phyloP scores from a whole-genome alignment of 2,113 vertebrate species.

The Patagioenas fasciata region DNA sequence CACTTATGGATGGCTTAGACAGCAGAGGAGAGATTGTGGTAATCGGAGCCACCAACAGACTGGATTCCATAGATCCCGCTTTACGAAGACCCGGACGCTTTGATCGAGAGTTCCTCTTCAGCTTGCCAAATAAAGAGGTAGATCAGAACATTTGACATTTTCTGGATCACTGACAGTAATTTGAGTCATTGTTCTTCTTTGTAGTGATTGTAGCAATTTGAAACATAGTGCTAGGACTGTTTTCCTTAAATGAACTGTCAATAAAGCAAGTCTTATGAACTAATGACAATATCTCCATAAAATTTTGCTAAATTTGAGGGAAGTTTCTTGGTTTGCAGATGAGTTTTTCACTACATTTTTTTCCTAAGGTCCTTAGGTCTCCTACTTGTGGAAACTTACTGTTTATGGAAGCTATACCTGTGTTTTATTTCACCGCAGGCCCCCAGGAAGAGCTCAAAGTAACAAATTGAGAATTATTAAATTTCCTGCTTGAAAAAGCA shows the following conservation, averaged over 20 bases:
- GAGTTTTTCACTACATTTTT: neutral
- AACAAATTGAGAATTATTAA: neutral
- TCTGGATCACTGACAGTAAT: neutral
- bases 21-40: slow-evolving; percentile 92
- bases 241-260: neutral
- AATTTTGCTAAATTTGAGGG: neutral
- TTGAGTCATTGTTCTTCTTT: neutral
- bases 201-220: neutral
- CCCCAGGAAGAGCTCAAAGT: neutral
- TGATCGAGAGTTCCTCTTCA: slow-evolving; percentile 93
- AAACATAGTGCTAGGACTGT: neutral
- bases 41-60: slow-evolving; percentile 93
- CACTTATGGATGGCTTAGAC: slow-evolving; percentile 94
- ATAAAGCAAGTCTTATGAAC: neutral
- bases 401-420: neutral
- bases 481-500: neutral
- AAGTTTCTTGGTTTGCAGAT: neutral
- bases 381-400: neutral
- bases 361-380: neutral
- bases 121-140: slow-evolving; percentile 93
- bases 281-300: neutral
- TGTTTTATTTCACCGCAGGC: neutral
- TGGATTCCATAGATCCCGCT: slow-evolving; percentile 94
- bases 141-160: slow-evolving; percentile 64
- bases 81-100: slow-evolving; percentile 93